A percentile compares a stretch with the other conserved stretches of the same genome.
These are phyloP conservation scores for Cataglyphis cursor DNA, from an alignment of 2,888 invertebrate genomes.

Conservation along the genomic window DNA sequence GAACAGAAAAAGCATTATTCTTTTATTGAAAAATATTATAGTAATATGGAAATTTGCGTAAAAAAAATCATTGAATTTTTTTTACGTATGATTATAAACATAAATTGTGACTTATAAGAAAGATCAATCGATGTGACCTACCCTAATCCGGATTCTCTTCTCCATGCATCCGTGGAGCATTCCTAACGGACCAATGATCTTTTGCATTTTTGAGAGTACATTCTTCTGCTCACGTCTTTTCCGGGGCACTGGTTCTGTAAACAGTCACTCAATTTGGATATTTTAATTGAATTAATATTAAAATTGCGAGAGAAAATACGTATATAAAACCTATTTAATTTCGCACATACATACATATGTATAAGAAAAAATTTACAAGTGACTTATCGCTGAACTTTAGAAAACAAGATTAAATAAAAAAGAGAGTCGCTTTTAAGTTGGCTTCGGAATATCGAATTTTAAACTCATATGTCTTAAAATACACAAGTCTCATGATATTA, in stretches of 20 bases:
- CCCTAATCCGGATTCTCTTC: constrained; percentile 89
- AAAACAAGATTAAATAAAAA: neutral
- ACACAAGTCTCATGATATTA: neutral
- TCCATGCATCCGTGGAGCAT: constrained; percentile 90
- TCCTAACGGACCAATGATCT: constrained; percentile 89
- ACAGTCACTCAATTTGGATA: neutral
- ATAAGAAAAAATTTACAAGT: neutral
- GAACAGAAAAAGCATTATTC: neutral
- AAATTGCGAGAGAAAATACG: neutral
- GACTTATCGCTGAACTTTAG: neutral
- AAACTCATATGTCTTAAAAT: neutral
- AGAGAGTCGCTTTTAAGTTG: neutral
- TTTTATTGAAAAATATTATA: neutral
- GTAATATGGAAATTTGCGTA: neutral
- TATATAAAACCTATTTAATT: neutral
- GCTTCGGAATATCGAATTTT: neutral
- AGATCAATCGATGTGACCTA: constrained; percentile 81
- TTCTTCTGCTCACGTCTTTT: constrained; percentile 83
- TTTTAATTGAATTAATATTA: neutral
- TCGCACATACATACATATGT: neutral
- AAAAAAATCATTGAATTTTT: neutral
- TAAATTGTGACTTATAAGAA: neutral
- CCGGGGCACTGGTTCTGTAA: constrained; percentile 75
- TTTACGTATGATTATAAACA: constrained; percentile 6
- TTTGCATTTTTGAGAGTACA: constrained; percentile 88